Evolutionary conservation across 2,113 vertebrate genomes (phyloP).

Genomic region (Perccottus glenii): DNA sequence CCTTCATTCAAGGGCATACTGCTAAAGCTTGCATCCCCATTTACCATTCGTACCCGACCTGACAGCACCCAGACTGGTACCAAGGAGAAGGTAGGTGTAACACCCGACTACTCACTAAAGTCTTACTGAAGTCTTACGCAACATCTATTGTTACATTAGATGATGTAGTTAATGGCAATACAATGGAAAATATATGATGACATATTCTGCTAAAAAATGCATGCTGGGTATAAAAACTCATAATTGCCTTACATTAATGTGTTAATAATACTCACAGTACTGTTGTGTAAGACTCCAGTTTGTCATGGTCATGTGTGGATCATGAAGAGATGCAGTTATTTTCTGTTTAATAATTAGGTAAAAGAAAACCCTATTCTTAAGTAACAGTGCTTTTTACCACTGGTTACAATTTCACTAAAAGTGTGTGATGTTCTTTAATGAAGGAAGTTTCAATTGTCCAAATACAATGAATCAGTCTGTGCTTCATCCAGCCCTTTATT

Average conservation of each 20-base stretch:
- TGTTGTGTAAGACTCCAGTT: no score
- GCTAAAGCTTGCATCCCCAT: conserved; percentile 91
- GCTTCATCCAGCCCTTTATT: conserved; percentile 50
- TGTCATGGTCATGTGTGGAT: no score
- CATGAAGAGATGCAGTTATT: no score
- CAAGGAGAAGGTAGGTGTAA: conserved; percentile 91
- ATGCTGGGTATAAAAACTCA: no score
- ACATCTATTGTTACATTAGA: no score
- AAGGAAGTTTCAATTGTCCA: conserved; percentile 37
- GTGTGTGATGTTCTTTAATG: conserved; percentile 14
- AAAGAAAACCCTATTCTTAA: background rate
- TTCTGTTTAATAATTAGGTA: background rate
- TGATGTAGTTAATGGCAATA: background rate
- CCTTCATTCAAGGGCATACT: conserved; percentile 92
- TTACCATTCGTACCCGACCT: conserved; percentile 91
- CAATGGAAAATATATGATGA: background rate
- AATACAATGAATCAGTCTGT: conserved; percentile 44
- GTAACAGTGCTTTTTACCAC: background rate
- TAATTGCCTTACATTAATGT: no score
- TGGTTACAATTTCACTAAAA: background rate
- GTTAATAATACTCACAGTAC: no score
- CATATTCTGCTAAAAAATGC: no score
- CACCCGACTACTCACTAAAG: no score
- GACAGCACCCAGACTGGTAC: conserved; percentile 84
- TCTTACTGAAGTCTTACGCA: no score